phyloP scores from a whole-genome alignment of 2,888 invertebrate species.

The Drosophila percnosoma region DNA sequence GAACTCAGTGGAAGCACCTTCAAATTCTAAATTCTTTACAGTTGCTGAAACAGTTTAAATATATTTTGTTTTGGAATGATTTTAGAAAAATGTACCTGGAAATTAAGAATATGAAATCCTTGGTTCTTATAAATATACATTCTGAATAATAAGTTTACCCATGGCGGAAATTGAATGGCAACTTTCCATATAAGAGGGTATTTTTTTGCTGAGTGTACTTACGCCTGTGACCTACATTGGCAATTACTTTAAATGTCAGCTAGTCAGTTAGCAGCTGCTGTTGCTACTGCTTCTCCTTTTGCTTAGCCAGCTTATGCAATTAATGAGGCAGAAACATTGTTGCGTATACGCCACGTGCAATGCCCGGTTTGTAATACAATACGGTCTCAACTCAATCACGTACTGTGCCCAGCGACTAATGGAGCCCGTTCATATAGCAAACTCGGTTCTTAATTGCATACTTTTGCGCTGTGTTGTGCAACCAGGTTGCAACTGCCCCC shows the following conservation, averaged over 20 bases:
- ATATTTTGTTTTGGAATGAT: background rate
- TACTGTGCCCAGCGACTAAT: background rate
- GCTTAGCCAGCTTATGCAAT: slow-evolving; percentile 21
- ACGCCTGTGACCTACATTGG: background rate
- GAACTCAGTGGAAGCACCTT: background rate
- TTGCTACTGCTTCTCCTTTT: background rate
- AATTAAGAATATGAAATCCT: background rate
- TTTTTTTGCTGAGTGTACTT: background rate
- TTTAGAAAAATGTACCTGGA: background rate
- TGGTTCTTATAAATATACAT: background rate
- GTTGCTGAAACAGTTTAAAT: too few species aligned
- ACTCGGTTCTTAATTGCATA: slow-evolving; percentile 21
- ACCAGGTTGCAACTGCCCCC: background rate
- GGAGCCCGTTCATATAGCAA: background rate
- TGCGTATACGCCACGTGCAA: slow-evolving; percentile 42
- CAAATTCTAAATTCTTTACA: background rate
- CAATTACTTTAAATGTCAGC: slow-evolving; percentile 11
- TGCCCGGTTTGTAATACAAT: background rate
- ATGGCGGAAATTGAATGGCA: background rate
- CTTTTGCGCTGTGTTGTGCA: background rate
- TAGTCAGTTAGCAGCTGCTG: slow-evolving; percentile 19
- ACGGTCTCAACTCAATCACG: background rate
- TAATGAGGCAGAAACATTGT: slow-evolving; percentile 22
- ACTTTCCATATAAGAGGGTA: background rate
- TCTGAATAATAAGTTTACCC: background rate